Percentiles rank a stretch among this genome's conserved stretches.
Conservation (phyloP, 2,797 vertebrate genomes). For the Melanotaenia trifasciata region DNA sequence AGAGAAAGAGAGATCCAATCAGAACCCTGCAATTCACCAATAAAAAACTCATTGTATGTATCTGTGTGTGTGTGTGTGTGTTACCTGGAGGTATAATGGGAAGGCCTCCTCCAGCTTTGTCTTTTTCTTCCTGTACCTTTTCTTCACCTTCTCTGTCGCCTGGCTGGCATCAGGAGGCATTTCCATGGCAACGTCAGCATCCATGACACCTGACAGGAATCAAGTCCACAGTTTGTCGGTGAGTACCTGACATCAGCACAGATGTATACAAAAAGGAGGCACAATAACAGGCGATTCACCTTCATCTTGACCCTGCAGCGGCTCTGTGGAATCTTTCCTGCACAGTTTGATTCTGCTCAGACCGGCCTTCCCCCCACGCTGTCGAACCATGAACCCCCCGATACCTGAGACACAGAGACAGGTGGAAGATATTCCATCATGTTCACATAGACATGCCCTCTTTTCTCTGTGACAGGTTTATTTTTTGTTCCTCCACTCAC, state of each 20-base stretch:
- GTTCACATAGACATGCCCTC: not conserved
- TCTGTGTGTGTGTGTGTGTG: not conserved
- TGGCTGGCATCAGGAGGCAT: constrained; percentile 80
- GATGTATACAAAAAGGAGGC: not conserved
- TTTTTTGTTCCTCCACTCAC: constrained; percentile 66
- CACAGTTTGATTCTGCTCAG: constrained; percentile 87
- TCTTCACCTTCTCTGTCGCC: constrained; percentile 91
- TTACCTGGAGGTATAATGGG: constrained; percentile 94
- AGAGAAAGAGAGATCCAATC: constrained; percentile 17
- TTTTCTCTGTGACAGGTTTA: not conserved
- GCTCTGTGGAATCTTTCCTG: constrained; percentile 51
- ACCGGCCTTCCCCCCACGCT: constrained; percentile 91
- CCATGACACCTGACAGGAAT: constrained; percentile 73
- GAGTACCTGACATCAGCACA: not conserved
- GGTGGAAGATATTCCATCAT: not conserved
- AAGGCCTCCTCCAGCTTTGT: constrained; percentile 96
- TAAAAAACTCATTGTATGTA: too few species aligned
- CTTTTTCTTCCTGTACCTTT: constrained; percentile 97
- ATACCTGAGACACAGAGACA: constrained; percentile 84
- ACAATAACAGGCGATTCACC: constrained; percentile 71
- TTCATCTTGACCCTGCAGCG: constrained; percentile 85
- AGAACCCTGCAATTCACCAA: not conserved
- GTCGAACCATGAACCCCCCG: constrained; percentile 99
- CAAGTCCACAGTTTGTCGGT: not conserved
- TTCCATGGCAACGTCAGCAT: constrained; percentile 84